Base-by-base conservation (phyloP, 1,140 invertebrate species). In the Callitettix versicolor region DNA sequence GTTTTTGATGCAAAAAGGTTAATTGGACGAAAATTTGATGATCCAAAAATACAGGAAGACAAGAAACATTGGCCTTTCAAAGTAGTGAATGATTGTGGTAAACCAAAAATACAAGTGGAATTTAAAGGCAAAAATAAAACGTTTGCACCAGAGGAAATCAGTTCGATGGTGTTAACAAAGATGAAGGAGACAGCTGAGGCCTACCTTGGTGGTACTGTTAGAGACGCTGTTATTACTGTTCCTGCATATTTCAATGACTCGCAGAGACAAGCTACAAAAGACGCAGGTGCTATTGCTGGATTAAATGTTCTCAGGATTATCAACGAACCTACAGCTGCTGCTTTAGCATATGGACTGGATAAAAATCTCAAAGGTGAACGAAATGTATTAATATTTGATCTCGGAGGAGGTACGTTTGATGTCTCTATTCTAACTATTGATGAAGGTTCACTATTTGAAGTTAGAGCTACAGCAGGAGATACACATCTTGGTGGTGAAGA, bases 251-350 rank as follows among this genome's bases (percentile, higher is more conserved):
- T 12, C n/a, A n/a, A n/a, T n/a, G n/a, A n/a, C n/a, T n/a, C n/a
- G n/a, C n/a, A n/a, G n/a, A n/a, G n/a, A n/a, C 80, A 84, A 63
- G 81, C 73, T 46, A 75, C 79, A 61, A 73, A 9, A 80, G 40
- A 22, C 33, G 83, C 81, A 7, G 81, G 46, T 15, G 18, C 83
- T 64, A 91, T 91, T 73, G 82, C 88, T 62, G 81, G 79, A 52
- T 69, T 91, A 58, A 89, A 92, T 63, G 85, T 91, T 62, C 74
- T 93, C 62, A 79, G 88, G 73, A 91, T 90, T 63, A 90, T 90
- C 66, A 90, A 90, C 64, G 95, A 98, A 74, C 95, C 95, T 34
- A 98, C 95, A 56, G 95, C 95, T 60, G 95, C 95, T 60, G 95
- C 95, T 63, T 96, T 99, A 76, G 95, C 95, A n/a, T n/a, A n/a